Evolutionary conservation across 2,888 invertebrate species (phyloP), one percentile per base, ranked within the genome.

Genomic region (Caenorhabditis virilis): DNA sequence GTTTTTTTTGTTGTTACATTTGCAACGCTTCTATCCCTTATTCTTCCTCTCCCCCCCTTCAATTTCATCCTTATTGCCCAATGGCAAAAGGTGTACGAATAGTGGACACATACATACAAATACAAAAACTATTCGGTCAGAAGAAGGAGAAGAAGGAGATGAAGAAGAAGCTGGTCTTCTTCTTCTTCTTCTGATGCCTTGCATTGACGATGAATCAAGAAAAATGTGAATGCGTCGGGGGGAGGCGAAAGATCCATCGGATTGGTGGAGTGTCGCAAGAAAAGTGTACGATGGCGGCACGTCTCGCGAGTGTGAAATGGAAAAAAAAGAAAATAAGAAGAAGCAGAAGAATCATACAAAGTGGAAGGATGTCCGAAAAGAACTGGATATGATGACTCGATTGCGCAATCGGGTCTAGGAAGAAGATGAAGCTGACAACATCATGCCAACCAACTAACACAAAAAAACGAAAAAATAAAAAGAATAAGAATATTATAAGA

Each of bases 321-420:
- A 13, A 30, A 13, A 30, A 13, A 30, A 13, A 30, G 36, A 52
- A n/a, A 23, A 42, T 51, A 45, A 50, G 48, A 48, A 22, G 46
- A 41, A 38, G 26, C 11, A n/a, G 27, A 16, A 27, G 30, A 30
- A 16, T n/a, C n/a, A n/a, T n/a, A n/a, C n/a, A 46, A 16, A 46
- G 30, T 27, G 26, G 27, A 30, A 46, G 46, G 27, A 16, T 18
- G 39, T 18, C 16, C 16, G 39, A 39, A 39, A 20, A 39, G 39
- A 39, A 39, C 16, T n/a, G 39, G 39, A 39, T n/a, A 53, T 53
- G 36, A 54, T 48, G 55, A 55, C 55, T 55, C 48, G 57, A 57
- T 57, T 57, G 57, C 57, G 57, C 57, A 57, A 57, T 50, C 43
- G 55, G 46, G 42, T 41, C 50, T 33, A 26, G 43, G 56, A 49